Base-by-base conservation (phyloP, 2,888 invertebrate genomes). In the Ametastegia equiseti region DNA sequence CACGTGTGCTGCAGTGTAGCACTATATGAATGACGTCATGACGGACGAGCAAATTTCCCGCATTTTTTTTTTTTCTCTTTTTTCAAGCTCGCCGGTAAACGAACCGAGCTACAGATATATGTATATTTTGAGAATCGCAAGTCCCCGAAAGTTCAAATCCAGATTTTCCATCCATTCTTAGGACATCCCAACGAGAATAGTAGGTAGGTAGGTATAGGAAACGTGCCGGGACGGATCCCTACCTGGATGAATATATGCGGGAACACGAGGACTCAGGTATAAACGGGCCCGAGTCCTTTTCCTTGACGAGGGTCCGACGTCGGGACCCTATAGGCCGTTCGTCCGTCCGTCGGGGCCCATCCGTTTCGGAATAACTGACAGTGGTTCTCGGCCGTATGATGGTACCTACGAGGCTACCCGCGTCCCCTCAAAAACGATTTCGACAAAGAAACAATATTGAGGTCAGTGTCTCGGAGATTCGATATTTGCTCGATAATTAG, bases 231-330 rank as follows among this genome's bases (percentile, higher is more conserved):
- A 11, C n/a, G n/a, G n/a, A n/a, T n/a, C n/a, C 39, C 67, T 73
- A 80, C 80, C 80, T 60, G 71, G 57, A 50, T 83, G 65, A 19
- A 65, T 67, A n/a, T n/a, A n/a, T n/a, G n/a, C n/a, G n/a, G n/a
- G n/a, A n/a, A n/a, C n/a, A n/a, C 50, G 67, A 80, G 65, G 47
- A 65, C 73, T 63, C 57, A 73, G 75, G 69, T 84, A 81, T 73
- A 60, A 80, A 63, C 63, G 78, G 39, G 57, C 80, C 79, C 80
- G 63, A 65, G 71, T 47, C 30, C 80, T 73, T 81, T 73, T 73
- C 45, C 81, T 86, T 89, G 89, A 89, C 87, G 87, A 88, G 88
- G 89, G 89, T 89, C 86, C 82, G 88, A 89, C 88, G 84, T 83
- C 73, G 81, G 81, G 82, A 77, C 78, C 54, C 54, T 77, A 77